These are phyloP conservation scores for Enteromius unitaeniatus DNA, from an alignment of 2,797 vertebrate species.

Conservation along the genomic window DNA sequence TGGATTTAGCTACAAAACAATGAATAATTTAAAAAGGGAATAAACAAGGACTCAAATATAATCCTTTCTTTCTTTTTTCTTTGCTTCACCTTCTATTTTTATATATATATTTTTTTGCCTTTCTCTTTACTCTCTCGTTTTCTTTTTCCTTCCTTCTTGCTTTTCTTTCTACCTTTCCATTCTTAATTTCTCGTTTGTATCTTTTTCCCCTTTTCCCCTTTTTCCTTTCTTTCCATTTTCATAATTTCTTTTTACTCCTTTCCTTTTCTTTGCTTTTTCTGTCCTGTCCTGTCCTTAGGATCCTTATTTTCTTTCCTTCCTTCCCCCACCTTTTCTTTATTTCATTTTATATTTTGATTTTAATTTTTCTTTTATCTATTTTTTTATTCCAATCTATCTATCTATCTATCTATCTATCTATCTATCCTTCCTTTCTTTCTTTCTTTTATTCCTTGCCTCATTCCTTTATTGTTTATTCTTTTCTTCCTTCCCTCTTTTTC, in stretches of 20 bases:
- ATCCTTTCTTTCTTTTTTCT: neutral
- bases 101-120: too few relatives aligned
- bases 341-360: neutral
- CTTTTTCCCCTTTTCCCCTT: neutral
- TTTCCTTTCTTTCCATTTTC: neutral
- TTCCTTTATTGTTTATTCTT: neutral
- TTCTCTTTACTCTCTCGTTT: neutral
- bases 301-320: too few relatives aligned
- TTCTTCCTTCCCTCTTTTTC: neutral
- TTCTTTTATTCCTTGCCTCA: neutral
- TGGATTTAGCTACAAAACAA: constrained; percentile 39
- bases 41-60: neutral
- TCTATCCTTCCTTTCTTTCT: neutral
- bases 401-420: too few relatives aligned
- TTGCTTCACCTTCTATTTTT: too few relatives aligned
- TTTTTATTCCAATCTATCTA: too few relatives aligned
- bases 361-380: too few relatives aligned
- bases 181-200: neutral
- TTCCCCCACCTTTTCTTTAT: neutral
- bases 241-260: neutral
- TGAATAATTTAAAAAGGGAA: constrained; percentile 34
- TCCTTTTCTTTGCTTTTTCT: too few relatives aligned
- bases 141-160: neutral
- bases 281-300: too few relatives aligned
- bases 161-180: neutral